These are phyloP conservation scores for Melanotus villosus DNA, from an alignment of 2,888 invertebrate genomes.

Conservation along the genomic window DNA sequence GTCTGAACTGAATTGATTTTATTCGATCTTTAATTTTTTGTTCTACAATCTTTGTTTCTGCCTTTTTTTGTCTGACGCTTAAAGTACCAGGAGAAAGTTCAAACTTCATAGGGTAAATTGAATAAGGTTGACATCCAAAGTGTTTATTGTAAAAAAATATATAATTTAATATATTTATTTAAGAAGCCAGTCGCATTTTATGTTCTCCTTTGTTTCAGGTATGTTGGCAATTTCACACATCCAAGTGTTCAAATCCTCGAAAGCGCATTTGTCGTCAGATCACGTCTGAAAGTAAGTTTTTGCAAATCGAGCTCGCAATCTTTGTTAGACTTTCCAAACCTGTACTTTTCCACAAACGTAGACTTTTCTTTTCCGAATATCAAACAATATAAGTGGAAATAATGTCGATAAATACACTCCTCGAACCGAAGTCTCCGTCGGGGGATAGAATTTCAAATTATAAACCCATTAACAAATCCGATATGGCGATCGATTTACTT, in stretches of 20 bases:
- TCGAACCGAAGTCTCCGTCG: too few relatives aligned
- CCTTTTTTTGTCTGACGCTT: too few relatives aligned
- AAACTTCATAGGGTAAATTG: too few relatives aligned
- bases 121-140: too few relatives aligned
- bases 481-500: slow-evolving; percentile 14
- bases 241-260: background rate
- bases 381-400: too few relatives aligned
- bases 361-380: slow-evolving; percentile 1
- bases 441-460: slow-evolving; percentile 25
- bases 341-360: background rate
- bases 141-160: too few relatives aligned
- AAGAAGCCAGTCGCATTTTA: background rate
- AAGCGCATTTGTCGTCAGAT: background rate
- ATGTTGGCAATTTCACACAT: background rate
- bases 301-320: slow-evolving; percentile 27
- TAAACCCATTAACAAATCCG: slow-evolving; percentile 25
- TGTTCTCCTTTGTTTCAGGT: slow-evolving; percentile 19
- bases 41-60: too few relatives aligned
- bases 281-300: slow-evolving; percentile 28
- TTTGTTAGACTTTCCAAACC: slow-evolving; percentile 13
- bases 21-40: too few relatives aligned
- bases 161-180: too few relatives aligned
- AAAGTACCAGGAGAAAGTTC: too few relatives aligned
- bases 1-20: too few relatives aligned
- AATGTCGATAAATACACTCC: too few relatives aligned